Percentiles rank a stretch among this genome's conserved stretches.
Conservation (phyloP, 2,797 vertebrate genomes). For the Arnoldichthys spilopterus region DNA sequence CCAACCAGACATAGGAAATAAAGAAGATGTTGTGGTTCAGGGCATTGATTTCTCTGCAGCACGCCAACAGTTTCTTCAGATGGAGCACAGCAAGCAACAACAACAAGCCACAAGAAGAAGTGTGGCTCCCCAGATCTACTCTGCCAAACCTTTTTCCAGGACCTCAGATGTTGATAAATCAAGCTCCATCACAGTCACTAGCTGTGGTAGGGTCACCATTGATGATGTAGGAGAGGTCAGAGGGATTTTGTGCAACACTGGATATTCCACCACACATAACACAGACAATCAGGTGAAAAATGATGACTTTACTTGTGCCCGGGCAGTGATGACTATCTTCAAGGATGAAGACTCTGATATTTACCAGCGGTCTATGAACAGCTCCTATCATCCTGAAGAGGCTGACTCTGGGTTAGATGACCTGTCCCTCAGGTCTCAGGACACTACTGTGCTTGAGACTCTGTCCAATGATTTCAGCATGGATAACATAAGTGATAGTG, state of each 20-base stretch:
- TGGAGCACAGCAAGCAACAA: constrained; percentile 75
- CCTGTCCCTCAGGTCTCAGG: constrained; percentile 92
- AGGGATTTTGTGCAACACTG: constrained; percentile 66
- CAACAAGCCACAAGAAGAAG: constrained; percentile 74
- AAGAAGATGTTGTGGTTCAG: constrained; percentile 89
- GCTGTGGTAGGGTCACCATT: constrained; percentile 59
- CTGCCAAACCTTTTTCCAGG: constrained; percentile 90
- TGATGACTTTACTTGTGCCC: constrained; percentile 88
- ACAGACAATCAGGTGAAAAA: constrained; percentile 66
- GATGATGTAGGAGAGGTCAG: constrained; percentile 65
- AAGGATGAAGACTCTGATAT: constrained; percentile 86
- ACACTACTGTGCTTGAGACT: constrained; percentile 87
- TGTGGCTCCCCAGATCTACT: constrained; percentile 87
- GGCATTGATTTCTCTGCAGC: constrained; percentile 93
- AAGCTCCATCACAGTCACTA: constrained; percentile 60
- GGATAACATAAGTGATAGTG: constrained; percentile 94
- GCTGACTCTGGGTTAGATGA: constrained; percentile 95
- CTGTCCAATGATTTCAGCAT: constrained; percentile 90
- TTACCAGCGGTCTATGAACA: constrained; percentile 75
- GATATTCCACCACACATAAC: constrained; percentile 45
- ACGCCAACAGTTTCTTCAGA: constrained; percentile 91
- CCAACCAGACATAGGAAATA: constrained; percentile 73
- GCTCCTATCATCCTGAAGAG: constrained; percentile 85
- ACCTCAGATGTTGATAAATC: constrained; percentile 74
- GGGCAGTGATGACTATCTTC: constrained; percentile 88